Evolutionary conservation across 1,140 invertebrate species (phyloP).

Genomic region (Gonioctena quinquepunctata): DNA sequence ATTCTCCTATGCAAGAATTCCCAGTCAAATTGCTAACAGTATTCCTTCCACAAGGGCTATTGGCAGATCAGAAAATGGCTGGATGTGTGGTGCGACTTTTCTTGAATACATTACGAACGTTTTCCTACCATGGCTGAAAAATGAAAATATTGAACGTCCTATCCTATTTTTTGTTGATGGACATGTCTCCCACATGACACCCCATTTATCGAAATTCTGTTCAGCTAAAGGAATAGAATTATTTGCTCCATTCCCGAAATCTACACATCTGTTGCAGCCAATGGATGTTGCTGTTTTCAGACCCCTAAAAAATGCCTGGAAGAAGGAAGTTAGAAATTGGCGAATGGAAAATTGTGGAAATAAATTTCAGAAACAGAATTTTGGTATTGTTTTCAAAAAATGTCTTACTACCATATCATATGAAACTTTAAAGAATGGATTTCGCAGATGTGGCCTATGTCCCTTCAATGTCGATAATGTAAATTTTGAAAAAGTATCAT

Average conservation of each 20-base stretch:
- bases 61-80: conserved; percentile 52
- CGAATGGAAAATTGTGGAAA: conserved; percentile 21
- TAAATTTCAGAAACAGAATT: too few relatives aligned
- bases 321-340: not conserved
- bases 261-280: conserved; percentile 55
- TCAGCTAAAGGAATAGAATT: conserved; percentile 43
- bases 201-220: conserved; percentile 26
- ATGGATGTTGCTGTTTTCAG: conserved; percentile 52
- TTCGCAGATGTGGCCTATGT: too few relatives aligned
- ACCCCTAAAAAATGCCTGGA: conserved; percentile 33
- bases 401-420: too few relatives aligned
- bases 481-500: too few relatives aligned
- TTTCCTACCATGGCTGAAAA: conserved; percentile 17
- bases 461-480: too few relatives aligned
- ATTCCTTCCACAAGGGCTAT: conserved; percentile 44
- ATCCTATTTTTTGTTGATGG: conserved; percentile 56
- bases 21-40: conserved; percentile 26
- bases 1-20: conserved; percentile 52
- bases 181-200: conserved; percentile 50
- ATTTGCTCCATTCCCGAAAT: conserved; percentile 42
- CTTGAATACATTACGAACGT: conserved; percentile 47
- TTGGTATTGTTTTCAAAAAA: too few relatives aligned
- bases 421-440: too few relatives aligned
- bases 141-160: conserved; percentile 40
- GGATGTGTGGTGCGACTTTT: conserved; percentile 56